Percentiles rank a stretch among this genome's conserved stretches.
These are phyloP conservation scores for Anarhynchus alexandrinus DNA, from an alignment of 2,113 vertebrate species.

Conservation along the genomic window DNA sequence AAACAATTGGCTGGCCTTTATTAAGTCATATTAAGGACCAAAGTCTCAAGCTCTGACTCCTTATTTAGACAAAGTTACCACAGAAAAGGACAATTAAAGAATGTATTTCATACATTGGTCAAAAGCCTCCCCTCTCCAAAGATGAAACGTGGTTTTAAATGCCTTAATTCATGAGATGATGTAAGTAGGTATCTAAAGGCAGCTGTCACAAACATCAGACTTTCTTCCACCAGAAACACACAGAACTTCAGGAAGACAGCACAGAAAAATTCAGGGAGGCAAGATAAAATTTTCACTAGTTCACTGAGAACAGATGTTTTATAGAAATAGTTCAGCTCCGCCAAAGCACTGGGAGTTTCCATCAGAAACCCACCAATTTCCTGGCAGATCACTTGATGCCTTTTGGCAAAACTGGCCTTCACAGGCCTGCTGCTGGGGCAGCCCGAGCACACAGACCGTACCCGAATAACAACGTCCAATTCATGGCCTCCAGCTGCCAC, in stretches of 20 bases:
- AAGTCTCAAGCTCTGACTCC: background rate
- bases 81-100: background rate
- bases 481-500: background rate
- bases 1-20: background rate
- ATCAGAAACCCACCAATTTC: background rate
- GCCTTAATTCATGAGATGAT: background rate
- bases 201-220: background rate
- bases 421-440: background rate
- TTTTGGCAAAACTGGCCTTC: background rate
- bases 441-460: background rate
- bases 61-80: background rate
- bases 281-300: background rate
- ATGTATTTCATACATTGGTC: background rate
- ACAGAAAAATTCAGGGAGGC: background rate
- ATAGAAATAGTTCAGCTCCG: background rate
- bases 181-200: background rate
- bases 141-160: background rate
- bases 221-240: background rate
- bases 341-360: background rate
- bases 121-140: background rate
- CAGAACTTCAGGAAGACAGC: background rate
- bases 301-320: background rate
- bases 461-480: accelerated
- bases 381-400: background rate
- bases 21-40: background rate